Evolutionary conservation across 1,140 invertebrate species (phyloP), one percentile per base, ranked within the genome.

Genomic region (Cylas formicarius): DNA sequence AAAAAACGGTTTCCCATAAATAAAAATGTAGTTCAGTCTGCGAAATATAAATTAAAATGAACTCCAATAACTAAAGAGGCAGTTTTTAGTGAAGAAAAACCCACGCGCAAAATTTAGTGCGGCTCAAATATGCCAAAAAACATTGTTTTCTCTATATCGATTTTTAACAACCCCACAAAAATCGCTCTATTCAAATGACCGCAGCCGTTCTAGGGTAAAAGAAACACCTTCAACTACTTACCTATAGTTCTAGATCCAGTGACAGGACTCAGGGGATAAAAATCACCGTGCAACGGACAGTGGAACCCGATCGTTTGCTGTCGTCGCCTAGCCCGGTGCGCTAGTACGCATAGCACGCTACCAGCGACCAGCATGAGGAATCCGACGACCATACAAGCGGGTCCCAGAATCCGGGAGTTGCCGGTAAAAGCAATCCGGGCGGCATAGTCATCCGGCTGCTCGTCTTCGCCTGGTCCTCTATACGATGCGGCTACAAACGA

Each of bases 401-500:
- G 81, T 10, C 82, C 81, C 18, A 84, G 65, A 16, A 82, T 75
- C 2, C 82, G 70, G 0, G 80, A 81, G 59, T 83, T 83, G 36
- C 79, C 78, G 1, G 80, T 83, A 61, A 82, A 80, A 17, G 78
- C 78, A 42, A 83, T 77, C 20, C 81, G 68, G 3, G 76, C 78
- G 23, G 74, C 76, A 56, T 82, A 83, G 56, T 78, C 75, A 57
- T 81, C 76, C 7, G 74, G 76, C 52, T 76, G 76, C 62, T 82
- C 80, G 55, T 80, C 79, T 52, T 76, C 74, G 13, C 75, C 78
- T 9, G 77, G 80, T 28, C 80, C 80, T 26, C 80, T 73, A 58
- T 84, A 84, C 10, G 81, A 82, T n/a, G 80, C 79, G 57, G 78
- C 80, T n/a, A n/a, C n/a, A n/a, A n/a, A n/a, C n/a, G n/a, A n/a